These are phyloP conservation scores for Nematolebias whitei DNA, from an alignment of 2,113 vertebrate species.

Conservation along the genomic window DNA sequence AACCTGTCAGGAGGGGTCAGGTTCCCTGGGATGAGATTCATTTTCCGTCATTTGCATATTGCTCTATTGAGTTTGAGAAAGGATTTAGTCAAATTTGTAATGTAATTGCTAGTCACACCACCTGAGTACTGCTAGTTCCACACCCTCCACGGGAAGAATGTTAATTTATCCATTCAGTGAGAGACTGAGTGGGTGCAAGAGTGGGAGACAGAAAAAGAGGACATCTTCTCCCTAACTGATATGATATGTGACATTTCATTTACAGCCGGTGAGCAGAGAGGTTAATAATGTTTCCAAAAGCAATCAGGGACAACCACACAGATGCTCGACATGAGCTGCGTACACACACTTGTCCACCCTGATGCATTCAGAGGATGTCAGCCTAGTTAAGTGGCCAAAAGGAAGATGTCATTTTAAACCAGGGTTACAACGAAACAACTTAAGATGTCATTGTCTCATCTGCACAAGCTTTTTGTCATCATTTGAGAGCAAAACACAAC, in stretches of 20 bases:
- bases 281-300: conserved; percentile 77
- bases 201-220: conserved; percentile 23
- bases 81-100: conserved; percentile 58
- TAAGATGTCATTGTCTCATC: conserved; percentile 35
- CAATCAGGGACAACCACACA: conserved; percentile 53
- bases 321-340: conserved; percentile 2
- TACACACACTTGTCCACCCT: background rate
- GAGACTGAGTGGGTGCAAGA: conserved; percentile 19
- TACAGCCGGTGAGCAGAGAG: conserved; percentile 72
- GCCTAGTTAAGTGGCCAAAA: conserved; percentile 54
- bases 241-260: conserved; percentile 80
- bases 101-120: conserved; percentile 54
- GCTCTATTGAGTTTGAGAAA: conserved; percentile 42
- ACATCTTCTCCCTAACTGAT: conserved; percentile 67
- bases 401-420: conserved; percentile 65
- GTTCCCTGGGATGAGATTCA: conserved; percentile 51
- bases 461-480: conserved; percentile 10
- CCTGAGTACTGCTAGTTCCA: conserved; percentile 32
- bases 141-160: conserved; percentile 44
- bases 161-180: conserved; percentile 44
- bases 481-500: conserved; percentile 1
- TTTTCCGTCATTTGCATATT: conserved; percentile 68
- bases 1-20: conserved; percentile 51
- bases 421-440: conserved; percentile 39
- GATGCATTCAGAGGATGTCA: conserved; percentile 63